Evolutionary conservation across 2,797 vertebrate species (phyloP), one percentile per base, ranked within the genome.

Genomic region (Muscicapa comitata): DNA sequence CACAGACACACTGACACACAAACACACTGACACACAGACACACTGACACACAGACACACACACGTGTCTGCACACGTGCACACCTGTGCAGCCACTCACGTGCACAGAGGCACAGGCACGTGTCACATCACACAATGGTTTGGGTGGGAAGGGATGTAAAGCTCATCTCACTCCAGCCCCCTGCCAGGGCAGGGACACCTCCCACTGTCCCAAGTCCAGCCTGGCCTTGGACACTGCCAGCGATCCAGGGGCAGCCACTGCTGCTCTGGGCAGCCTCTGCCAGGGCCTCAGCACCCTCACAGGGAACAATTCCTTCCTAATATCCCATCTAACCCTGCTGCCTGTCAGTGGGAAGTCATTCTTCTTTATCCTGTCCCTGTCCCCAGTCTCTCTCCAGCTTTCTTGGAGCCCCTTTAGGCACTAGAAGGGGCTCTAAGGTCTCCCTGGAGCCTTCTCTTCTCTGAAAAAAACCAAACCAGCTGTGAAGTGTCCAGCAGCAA

Each of bases 211-310:
- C 65, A 55, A 37, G 31, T 25, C 72, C 72, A 42, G 0, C 17
- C 65, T 63, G 65, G 31, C 15, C 6, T 23, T 19, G 65, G 35
- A 1, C 50, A 35, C 20, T 54, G 0, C 26, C 35, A 78, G 50
- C 48, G 35, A 9, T 55, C 28, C 33, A 59, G 73, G 35, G 9
- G 4, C 35, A 86, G 42, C 21, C 73, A 42, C 55, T 62, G 65
- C 65, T 62, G 0, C 55, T 54, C 29, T 70, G 63, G 17, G 13
- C 16, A 61, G 0, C 19, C 33, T 47, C 29, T 20, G 35, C 55
- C 65, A 62, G 48, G 29, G 17, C 3, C 29, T 48, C 0, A 0
- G 5, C 14, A 4, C 4, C 20, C 12, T 48, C 31, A 0, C 29
- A 54, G 40, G 10, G 5, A 54, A 10, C 1, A 43, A 17, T 86